These are phyloP conservation scores for Sciurus carolinensis DNA, from an alignment of 2,797 vertebrate species.

Conservation along the genomic window DNA sequence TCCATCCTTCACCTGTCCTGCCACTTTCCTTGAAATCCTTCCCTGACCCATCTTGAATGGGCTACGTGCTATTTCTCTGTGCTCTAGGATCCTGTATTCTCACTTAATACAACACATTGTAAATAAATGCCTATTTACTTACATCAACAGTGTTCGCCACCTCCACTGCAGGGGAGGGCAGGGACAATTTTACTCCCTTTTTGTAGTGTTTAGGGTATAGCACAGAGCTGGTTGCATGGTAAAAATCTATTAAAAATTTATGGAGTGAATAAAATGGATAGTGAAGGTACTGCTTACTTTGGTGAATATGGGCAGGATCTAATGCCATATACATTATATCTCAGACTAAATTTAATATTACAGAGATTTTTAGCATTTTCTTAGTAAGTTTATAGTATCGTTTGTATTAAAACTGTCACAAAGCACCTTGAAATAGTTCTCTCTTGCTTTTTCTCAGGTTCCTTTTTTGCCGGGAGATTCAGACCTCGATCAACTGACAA, in stretches of 20 bases:
- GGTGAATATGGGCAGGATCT: background rate
- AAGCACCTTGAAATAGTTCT: conserved; percentile 18
- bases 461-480: conserved; percentile 98
- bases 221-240: background rate
- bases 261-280: conserved; percentile 15
- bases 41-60: background rate
- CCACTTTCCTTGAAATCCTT: background rate
- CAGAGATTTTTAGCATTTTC: background rate
- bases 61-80: background rate
- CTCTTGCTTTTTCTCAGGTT: conserved; percentile 90
- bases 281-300: background rate
- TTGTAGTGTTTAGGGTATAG: background rate
- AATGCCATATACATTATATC: background rate
- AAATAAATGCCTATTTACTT: background rate
- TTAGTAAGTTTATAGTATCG: conserved; percentile 12
- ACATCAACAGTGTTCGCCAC: background rate
- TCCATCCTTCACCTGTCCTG: background rate
- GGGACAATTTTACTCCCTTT: background rate
- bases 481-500: conserved; percentile 97
- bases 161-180: background rate
- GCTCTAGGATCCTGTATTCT: background rate
- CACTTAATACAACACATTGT: background rate
- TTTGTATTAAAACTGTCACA: conserved; percentile 30
- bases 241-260: conserved; percentile 3
- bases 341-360: conserved; percentile 43